phyloP scores from a whole-genome alignment of 2,888 invertebrate species.

The Eudemis profundana region DNA sequence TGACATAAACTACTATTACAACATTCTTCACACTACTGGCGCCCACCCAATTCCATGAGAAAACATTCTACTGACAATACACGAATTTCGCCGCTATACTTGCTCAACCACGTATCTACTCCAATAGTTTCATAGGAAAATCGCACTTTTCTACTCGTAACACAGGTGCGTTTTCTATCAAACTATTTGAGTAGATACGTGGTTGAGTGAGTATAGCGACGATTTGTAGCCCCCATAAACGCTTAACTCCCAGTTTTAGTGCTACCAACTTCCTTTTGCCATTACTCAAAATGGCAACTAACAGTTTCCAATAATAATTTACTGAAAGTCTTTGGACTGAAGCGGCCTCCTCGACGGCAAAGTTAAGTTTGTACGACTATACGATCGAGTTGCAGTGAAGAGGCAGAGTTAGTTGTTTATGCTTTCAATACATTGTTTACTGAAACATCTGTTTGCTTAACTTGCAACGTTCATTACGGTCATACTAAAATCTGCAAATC shows the following conservation, averaged over 20 bases:
- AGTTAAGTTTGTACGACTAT: conserved; percentile 14
- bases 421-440: conserved; percentile 29
- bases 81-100: too few species aligned
- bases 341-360: not conserved
- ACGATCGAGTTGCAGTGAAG: conserved; percentile 16
- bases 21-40: conserved; percentile 8
- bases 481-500: not conserved
- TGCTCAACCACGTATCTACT: too few species aligned
- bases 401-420: conserved; percentile 11
- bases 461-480: not conserved
- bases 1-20: too few species aligned
- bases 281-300: conserved; percentile 1
- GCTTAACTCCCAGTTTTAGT: conserved; percentile 12
- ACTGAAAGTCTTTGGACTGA: not conserved
- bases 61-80: conserved; percentile 25
- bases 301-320: conserved; percentile 14
- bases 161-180: too few species aligned
- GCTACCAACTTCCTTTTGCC: conserved; percentile 4
- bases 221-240: conserved; percentile 28
- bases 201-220: too few species aligned
- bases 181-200: too few species aligned
- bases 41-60: conserved; percentile 2
- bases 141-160: too few species aligned
- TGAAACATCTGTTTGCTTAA: conserved; percentile 25
- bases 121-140: too few species aligned